Evolutionary conservation across 2,113 vertebrate genomes (phyloP), one percentile per base, ranked within the genome.

Genomic region (Meriones unguiculatus): DNA sequence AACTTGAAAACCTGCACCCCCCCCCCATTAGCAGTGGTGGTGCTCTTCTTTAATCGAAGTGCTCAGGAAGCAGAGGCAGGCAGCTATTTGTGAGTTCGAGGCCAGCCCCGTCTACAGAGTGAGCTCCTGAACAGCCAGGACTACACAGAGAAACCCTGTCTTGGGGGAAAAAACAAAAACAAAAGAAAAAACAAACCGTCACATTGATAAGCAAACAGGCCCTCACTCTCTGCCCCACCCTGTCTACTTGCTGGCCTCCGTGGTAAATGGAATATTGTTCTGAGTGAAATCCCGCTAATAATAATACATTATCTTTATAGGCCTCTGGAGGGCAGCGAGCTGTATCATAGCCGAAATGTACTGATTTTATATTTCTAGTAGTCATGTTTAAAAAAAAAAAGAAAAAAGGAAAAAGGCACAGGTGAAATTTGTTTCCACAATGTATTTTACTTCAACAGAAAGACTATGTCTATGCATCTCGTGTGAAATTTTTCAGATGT

Each of bases 401-500:
- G 6, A n/a, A 41, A 85, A 85, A 64, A 41, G 1, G 25, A 50
- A 80, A 67, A 86, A 91, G 72, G 93, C 84, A 87, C n/a, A 94
- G 25, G 32, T 82, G 20, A 95, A 94, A 89, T 93, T 93, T 87
- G 92, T 90, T 97, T 67, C 80, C 86, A 54, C 78, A 52, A 70
- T 93, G 35, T 88, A 86, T 41, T 87, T 92, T 6, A 75, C n/a
- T 91, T 54, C 57, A 57, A 78, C 46, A 41, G 65, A 85, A 85
- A 67, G 64, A 86, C 64, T 30, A 77, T 92, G 89, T 93, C 20
- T 20, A 52, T 91, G 30, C 91, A 59, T 67, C 52, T 73, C 73
- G 85, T 46, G 52, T 72, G 77, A 72, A 88, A 94, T 75, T 52
- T n/a, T 72, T 82, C 50, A 94, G 38, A 17, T 69, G 62, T 14